Evolutionary conservation across 2,113 vertebrate species (phyloP), one percentile per base, ranked within the genome.

Genomic region (Bubo blakistoni): DNA sequence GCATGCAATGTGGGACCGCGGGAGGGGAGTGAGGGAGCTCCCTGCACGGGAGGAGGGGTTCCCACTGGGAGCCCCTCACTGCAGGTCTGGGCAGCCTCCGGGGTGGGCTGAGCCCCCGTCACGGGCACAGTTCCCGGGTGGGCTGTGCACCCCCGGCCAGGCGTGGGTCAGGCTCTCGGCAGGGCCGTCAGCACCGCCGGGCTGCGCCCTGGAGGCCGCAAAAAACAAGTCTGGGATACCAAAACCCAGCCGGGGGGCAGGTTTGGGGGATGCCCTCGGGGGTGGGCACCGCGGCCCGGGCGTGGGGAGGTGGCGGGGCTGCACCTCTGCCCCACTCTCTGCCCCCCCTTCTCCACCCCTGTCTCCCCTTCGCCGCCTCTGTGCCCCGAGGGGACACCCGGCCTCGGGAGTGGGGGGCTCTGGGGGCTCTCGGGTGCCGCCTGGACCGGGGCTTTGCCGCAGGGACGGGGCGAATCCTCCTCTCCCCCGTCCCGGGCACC

Each of bases 1-100:
- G 18, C 26, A 10, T 0, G 0, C 21, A 15, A 58, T 1, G 63
- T 1, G 0, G 66, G 71, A 84, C 49, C 11, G 13, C 1, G 0
- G 36, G 32, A 88, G 36, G 5, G 36, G 40, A 36, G 32, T 40
- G 61, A 54, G 59, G 14, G 29, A 70, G 10, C 42, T 11, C 27
- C 17, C 34, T 40, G 62, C 8, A 1, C 2, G 8, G 7, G 27
- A 15, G 12, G 32, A 7, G 19, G 8, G 9, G 5, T 10, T 65
- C 78, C 46, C 47, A 10, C 6, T 5, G 11, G 38, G 22, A 69
- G 13, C 34, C 88, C 54, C 84, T 63, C 76, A 58, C 25, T 1
- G 0, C 34, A 14, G 44, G 14, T 59, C 77, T 9, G 51, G 26
- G 86, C 36, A 67, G 54, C 24, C 19, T 13, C 38, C 0, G 4